These are phyloP conservation scores for Corythaixoides concolor DNA, from an alignment of 2,113 vertebrate genomes.

Conservation along the genomic window DNA sequence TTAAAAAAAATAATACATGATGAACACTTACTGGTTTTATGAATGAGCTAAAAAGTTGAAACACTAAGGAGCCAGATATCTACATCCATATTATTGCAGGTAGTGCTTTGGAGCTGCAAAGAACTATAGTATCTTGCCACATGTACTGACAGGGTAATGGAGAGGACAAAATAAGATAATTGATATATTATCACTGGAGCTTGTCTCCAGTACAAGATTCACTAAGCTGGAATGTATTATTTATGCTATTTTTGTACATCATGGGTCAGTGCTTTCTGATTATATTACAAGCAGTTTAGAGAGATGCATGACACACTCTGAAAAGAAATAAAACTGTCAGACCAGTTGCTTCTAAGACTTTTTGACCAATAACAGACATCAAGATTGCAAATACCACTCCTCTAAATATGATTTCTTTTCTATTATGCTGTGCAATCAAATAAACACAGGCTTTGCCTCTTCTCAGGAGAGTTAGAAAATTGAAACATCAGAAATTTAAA, in stretches of 20 bases:
- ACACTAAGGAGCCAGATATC: not conserved
- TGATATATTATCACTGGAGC: not conserved
- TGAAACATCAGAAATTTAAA: not conserved
- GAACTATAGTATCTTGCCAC: not conserved
- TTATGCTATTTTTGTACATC: conserved; percentile 51
- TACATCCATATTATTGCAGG: not conserved
- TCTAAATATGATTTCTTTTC: not conserved
- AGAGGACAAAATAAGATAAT: conserved; percentile 18
- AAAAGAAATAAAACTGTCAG: not conserved
- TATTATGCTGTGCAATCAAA: not conserved
- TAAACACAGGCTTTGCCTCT: not conserved
- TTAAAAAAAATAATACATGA: too few species aligned
- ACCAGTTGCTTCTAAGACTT: not conserved
- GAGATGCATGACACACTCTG: not conserved
- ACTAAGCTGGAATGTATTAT: conserved; percentile 28
- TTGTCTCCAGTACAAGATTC: conserved; percentile 10
- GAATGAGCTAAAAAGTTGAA: conserved; percentile 36
- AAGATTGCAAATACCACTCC: not conserved
- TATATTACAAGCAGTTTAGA: conserved; percentile 33
- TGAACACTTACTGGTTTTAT: not conserved
- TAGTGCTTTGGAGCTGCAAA: conserved; percentile 3
- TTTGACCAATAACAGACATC: conserved; percentile 11
- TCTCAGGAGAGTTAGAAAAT: not conserved
- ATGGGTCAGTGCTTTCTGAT: conserved; percentile 39
- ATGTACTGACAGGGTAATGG: conserved; percentile 32